phyloP scores from a whole-genome alignment of 1,140 invertebrate genomes.

The Bombus pascuorum region DNA sequence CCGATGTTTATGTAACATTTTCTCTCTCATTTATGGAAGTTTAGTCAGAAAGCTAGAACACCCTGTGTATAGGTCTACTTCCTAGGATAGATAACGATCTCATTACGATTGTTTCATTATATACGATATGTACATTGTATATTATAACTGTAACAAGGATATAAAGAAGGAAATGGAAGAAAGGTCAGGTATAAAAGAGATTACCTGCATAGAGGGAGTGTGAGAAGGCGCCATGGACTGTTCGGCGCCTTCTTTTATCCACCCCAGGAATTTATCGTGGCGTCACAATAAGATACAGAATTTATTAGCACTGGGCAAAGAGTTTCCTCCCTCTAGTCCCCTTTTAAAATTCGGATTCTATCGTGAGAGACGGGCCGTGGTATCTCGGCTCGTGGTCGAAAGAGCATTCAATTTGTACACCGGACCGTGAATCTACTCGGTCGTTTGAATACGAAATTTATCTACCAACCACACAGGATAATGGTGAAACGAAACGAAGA shows the following conservation, averaged over 20 bases:
- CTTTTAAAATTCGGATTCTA: constrained; percentile 23
- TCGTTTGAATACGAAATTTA: constrained; percentile 46
- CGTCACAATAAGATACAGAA: constrained; percentile 58
- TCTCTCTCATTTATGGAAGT: too few species aligned
- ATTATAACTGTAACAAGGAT: constrained; percentile 4
- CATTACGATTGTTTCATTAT: neutral
- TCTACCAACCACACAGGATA: constrained; percentile 2
- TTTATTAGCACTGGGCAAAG: constrained; percentile 42
- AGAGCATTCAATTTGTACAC: constrained; percentile 54
- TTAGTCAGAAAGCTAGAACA: too few species aligned
- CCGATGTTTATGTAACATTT: too few species aligned
- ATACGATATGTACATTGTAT: neutral
- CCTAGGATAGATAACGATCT: neutral
- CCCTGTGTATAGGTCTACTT: too few species aligned
- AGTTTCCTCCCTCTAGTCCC: constrained; percentile 14
- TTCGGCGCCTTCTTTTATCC: constrained; percentile 55
- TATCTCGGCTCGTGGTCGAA: constrained; percentile 14
- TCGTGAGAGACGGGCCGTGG: neutral
- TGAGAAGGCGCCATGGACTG: constrained; percentile 18
- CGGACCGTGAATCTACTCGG: constrained; percentile 11
- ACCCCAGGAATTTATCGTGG: constrained; percentile 49
- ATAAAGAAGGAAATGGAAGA: constrained; percentile 3
- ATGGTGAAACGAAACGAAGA: neutral
- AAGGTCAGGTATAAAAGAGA: constrained; percentile 37
- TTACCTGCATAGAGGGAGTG: constrained; percentile 12